Evolutionary conservation across 2,888 invertebrate genomes (phyloP), one percentile per base, ranked within the genome.

Genomic region (Megaustenia siamemsis): DNA sequence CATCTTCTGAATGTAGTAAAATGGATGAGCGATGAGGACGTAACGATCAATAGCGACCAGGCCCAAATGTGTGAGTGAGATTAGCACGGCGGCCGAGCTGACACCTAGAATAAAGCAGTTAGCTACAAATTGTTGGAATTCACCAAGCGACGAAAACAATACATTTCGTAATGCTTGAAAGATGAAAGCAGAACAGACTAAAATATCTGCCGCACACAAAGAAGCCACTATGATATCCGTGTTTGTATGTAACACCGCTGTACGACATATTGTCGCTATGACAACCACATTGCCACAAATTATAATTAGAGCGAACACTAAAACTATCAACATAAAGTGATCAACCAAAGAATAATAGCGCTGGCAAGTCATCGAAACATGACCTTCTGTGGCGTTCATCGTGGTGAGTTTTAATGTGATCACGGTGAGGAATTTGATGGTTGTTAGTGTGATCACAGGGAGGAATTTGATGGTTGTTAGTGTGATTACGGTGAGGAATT

Each of bases 1-100:
- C 12, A 43, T n/a, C 2, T 43, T 3, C 45, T n/a, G 24, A 3
- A 71, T 71, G n/a, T 71, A 71, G 28, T 43, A 43, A 71, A 71
- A 43, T 45, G 43, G 71, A 71, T 71, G 43, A 43, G 45, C 28
- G 12, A 71, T 71, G n/a, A 28, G 15, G 45, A 71, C 45, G 71
- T 45, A 71, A 28, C 71, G 71, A 15, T 71, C 71, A 24, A 71
- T 24, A 8, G 71, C 71, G 5, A 45, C 1, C n/a, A 71, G 15
- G 28, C n/a, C 71, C 43, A 45, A 15, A 10, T 71, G 71, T 6
- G 2, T 45, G 4, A 43, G 1, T 0, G 71, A n/a, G 6, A 71
- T 5, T 8, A 71, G 4, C 1, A 45, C 4, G 10, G 45, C 6
- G 8, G n/a, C 6, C 28, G n/a, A 28, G 2, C 4, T 28, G 1